Evolutionary conservation across 2,113 vertebrate genomes (phyloP).

Genomic region (Muntiacus reevesi): DNA sequence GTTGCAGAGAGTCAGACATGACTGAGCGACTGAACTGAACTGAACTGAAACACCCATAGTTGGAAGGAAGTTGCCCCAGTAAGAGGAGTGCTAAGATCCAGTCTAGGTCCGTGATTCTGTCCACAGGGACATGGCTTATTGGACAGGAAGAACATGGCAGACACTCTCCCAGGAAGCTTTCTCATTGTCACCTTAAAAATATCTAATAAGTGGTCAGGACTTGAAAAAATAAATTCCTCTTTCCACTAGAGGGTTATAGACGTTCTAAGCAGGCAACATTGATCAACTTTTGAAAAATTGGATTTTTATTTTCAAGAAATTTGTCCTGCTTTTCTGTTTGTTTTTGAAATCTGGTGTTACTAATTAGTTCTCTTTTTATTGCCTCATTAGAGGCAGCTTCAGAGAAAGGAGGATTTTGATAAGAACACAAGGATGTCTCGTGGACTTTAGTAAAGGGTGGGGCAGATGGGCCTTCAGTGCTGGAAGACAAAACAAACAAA

Average conservation of each 20-base stretch:
- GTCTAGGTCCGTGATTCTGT: background rate
- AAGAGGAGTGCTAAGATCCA: background rate
- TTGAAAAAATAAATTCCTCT: background rate
- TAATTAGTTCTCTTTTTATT: background rate
- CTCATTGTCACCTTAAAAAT: background rate
- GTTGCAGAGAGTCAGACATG: background rate
- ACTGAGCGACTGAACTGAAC: background rate
- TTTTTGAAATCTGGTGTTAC: background rate
- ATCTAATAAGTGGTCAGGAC: background rate
- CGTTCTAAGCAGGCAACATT: background rate
- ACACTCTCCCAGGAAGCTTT: background rate
- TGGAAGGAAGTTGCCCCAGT: background rate
- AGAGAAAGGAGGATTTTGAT: background rate
- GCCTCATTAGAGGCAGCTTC: background rate
- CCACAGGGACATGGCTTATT: accelerated
- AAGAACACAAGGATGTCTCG: background rate
- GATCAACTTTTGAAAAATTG: background rate
- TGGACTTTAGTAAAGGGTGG: background rate
- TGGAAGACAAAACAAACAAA: background rate
- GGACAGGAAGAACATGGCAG: background rate
- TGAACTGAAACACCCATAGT: background rate
- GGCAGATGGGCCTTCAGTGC: background rate
- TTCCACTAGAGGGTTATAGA: background rate
- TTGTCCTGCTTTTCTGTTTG: background rate
- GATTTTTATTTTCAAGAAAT: background rate